Percentiles rank a stretch among this genome's conserved stretches.
Evolutionary conservation across 2,888 invertebrate genomes (phyloP).

Genomic region (Yponomeuta plumbellus): DNA sequence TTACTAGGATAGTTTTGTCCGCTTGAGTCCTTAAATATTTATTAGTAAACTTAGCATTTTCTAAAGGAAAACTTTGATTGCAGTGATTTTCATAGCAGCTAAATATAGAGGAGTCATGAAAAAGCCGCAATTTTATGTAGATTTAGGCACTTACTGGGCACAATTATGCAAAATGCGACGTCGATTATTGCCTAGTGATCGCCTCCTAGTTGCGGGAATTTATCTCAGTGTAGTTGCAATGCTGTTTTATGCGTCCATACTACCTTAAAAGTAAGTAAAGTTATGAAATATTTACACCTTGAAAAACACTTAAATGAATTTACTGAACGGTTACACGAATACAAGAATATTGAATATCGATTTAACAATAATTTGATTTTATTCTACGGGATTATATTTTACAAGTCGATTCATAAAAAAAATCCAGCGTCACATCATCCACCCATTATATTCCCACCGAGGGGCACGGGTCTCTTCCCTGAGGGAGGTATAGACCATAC

Average conservation of each 20-base stretch:
- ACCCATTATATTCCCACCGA: too few relatives aligned
- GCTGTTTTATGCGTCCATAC: slow-evolving; percentile 10
- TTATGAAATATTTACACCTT: slow-evolving; percentile 8
- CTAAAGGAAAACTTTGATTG: slow-evolving; percentile 24
- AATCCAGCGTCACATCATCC: too few relatives aligned
- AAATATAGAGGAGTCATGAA: slow-evolving; percentile 61
- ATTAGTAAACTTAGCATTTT: slow-evolving; percentile 18
- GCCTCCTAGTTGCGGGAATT: slow-evolving; percentile 62
- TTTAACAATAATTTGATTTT: too few relatives aligned
- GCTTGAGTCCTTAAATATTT: slow-evolving; percentile 11
- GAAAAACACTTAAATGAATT: neutral
- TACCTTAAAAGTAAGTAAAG: neutral
- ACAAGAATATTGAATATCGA: too few relatives aligned
- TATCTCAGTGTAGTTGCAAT: slow-evolving; percentile 36
- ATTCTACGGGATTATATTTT: too few relatives aligned
- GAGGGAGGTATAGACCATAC: too few relatives aligned
- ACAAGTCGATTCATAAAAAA: too few relatives aligned
- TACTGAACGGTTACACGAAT: too few relatives aligned
- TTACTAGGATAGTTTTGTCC: too few relatives aligned
- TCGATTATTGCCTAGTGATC: slow-evolving; percentile 67
- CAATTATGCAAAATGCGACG: slow-evolving; percentile 69
- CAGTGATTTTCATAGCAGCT: slow-evolving; percentile 46
- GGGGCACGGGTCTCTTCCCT: too few relatives aligned
- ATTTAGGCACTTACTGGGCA: slow-evolving; percentile 63
- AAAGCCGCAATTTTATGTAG: slow-evolving; percentile 72